A percentile compares a stretch with the other conserved stretches of the same genome.
These are phyloP conservation scores for Piezodorus guildinii DNA, from an alignment of 1,140 invertebrate species.

Conservation along the genomic window DNA sequence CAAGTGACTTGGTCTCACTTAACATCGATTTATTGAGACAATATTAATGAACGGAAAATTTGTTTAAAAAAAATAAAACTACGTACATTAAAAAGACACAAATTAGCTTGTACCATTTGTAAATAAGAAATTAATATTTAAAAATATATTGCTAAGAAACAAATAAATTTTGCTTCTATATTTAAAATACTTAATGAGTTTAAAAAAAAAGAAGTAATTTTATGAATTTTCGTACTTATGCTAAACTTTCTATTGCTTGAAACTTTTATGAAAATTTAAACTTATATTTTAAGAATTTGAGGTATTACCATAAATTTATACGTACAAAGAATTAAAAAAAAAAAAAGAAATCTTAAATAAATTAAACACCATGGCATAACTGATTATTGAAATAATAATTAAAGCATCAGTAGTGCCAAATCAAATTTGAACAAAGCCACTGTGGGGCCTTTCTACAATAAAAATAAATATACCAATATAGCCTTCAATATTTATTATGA, in stretches of 20 bases:
- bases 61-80: too few relatives aligned
- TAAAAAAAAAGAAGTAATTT: conserved; percentile 10
- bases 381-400: too few relatives aligned
- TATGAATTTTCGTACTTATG: conserved; percentile 2
- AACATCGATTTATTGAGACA: too few relatives aligned
- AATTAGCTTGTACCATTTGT: too few relatives aligned
- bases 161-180: conserved; percentile 7
- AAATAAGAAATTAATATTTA: too few relatives aligned
- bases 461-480: neutral
- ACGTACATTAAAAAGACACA: too few relatives aligned
- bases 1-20: too few relatives aligned
- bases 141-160: neutral
- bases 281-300: too few relatives aligned
- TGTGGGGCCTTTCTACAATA: conserved; percentile 13
- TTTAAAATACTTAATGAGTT: conserved; percentile 10
- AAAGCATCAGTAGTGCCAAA: conserved; percentile 7
- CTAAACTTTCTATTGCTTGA: conserved; percentile 3
- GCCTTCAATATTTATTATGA: neutral
- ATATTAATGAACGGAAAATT: too few relatives aligned
- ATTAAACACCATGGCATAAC: too few relatives aligned
- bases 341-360: neutral
- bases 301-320: neutral
- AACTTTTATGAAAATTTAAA: neutral
- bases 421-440: conserved; percentile 1
- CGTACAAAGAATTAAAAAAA: neutral